Percentiles rank a stretch among this genome's conserved stretches.
These are phyloP conservation scores for Misgurnus anguillicaudatus DNA, from an alignment of 2,113 vertebrate species.

Conservation along the genomic window DNA sequence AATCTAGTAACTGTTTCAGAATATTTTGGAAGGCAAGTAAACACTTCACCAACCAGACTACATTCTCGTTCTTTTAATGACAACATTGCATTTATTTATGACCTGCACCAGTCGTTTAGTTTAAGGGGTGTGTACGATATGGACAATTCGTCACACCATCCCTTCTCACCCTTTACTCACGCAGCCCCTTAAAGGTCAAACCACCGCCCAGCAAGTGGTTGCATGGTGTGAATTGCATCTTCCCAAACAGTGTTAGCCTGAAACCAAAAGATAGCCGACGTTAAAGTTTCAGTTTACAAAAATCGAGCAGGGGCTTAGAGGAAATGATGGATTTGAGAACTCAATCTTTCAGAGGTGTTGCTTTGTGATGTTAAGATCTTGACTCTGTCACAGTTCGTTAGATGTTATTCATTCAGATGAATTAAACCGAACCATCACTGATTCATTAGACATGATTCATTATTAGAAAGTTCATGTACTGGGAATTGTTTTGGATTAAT, in stretches of 20 bases:
- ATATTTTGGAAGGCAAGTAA: slow-evolving; percentile 68
- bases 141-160: neutral
- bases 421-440: neutral
- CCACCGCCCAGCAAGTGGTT: slow-evolving; percentile 25
- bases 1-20: slow-evolving; percentile 44
- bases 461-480: neutral
- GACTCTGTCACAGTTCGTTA: neutral
- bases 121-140: neutral
- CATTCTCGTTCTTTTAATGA: neutral
- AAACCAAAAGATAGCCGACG: slow-evolving; percentile 59
- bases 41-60: neutral
- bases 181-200: slow-evolving; percentile 44
- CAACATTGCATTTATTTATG: neutral
- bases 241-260: slow-evolving; percentile 52
- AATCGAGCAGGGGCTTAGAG: slow-evolving; percentile 61
- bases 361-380: neutral
- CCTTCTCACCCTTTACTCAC: neutral
- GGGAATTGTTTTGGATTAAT: neutral
- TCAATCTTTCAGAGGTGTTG: neutral
- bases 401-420: neutral
- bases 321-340: slow-evolving; percentile 62
- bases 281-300: slow-evolving; percentile 73
- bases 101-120: neutral
- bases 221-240: slow-evolving; percentile 44
- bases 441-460: neutral